Conservation (phyloP, 1,140 invertebrate species). For the Drosophila navojoa region DNA sequence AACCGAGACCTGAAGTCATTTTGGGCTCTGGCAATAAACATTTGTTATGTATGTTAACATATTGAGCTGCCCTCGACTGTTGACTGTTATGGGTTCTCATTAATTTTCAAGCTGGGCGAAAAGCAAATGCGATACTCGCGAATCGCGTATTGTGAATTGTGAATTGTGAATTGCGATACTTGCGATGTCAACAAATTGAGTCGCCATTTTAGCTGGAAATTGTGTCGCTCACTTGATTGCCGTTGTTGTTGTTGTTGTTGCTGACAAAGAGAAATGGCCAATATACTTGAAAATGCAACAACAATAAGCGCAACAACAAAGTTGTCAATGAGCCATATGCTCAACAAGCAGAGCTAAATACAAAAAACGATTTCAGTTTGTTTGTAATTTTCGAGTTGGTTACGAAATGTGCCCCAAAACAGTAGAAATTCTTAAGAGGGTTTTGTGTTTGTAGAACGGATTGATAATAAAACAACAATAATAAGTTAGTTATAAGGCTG, state of each 20-base stretch:
- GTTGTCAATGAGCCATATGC: constrained; percentile 10
- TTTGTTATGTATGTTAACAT: neutral
- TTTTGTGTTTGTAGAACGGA: constrained; percentile 53
- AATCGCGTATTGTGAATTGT: neutral
- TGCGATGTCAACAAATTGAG: constrained; percentile 67
- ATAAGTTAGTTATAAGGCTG: constrained; percentile 24
- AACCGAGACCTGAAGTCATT: neutral
- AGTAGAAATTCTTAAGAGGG: constrained; percentile 32
- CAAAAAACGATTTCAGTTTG: neutral
- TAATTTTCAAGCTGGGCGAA: constrained; percentile 54
- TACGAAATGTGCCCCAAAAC: constrained; percentile 58
- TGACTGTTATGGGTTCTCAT: constrained; percentile 48
- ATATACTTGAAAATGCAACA: constrained; percentile 37
- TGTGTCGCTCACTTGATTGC: constrained; percentile 56
- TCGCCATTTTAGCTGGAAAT: constrained; percentile 71
- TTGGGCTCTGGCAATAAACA: neutral
- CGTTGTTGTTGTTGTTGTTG: constrained; percentile 23
- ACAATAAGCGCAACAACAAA: constrained; percentile 14
- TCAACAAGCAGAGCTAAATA: neutral
- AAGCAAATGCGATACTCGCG: constrained; percentile 44
- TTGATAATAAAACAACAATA: constrained; percentile 48
- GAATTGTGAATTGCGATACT: constrained; percentile 32
- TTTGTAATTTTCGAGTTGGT: constrained; percentile 21
- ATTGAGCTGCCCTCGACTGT: constrained; percentile 30
- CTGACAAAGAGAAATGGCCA: constrained; percentile 53